These are phyloP conservation scores for Epinephelus fuscoguttatus DNA, from an alignment of 2,113 vertebrate species.

Conservation along the genomic window DNA sequence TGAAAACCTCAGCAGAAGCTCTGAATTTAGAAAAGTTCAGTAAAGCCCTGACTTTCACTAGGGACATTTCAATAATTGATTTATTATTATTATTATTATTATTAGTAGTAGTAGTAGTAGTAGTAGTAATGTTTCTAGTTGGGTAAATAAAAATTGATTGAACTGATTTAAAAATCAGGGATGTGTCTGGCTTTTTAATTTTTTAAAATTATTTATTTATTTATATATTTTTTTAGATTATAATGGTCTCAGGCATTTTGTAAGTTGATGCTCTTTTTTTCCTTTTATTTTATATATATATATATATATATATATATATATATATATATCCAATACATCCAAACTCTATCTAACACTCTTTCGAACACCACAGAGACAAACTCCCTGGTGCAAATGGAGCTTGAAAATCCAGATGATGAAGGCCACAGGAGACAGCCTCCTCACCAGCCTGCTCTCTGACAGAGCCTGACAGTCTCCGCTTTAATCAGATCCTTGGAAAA, in stretches of 20 bases:
- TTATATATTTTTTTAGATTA: background rate
- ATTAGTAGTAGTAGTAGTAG: no score
- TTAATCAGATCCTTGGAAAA: slow-evolving; percentile 40
- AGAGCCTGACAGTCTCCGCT: slow-evolving; percentile 26
- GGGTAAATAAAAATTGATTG: background rate
- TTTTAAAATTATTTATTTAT: no score
- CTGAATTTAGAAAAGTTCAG: no score
- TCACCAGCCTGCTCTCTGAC: slow-evolving; percentile 38
- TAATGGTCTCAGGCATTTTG: background rate
- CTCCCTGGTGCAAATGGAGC: slow-evolving; percentile 38
- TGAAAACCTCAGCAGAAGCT: no score
- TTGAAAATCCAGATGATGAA: slow-evolving; percentile 32
- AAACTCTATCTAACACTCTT: background rate
- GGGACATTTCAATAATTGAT: no score
- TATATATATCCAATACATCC: no score
- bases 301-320: no score
- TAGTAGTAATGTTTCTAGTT: background rate
- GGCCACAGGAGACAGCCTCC: slow-evolving; percentile 44
- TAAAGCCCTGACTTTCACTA: no score
- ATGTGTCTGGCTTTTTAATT: no score
- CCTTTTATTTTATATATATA: no score
- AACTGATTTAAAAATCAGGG: no score
- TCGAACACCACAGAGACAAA: background rate
- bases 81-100: no score
- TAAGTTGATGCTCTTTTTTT: background rate